phyloP scores from a whole-genome alignment of 2,888 invertebrate genomes.

The Saturnia pavonia region DNA sequence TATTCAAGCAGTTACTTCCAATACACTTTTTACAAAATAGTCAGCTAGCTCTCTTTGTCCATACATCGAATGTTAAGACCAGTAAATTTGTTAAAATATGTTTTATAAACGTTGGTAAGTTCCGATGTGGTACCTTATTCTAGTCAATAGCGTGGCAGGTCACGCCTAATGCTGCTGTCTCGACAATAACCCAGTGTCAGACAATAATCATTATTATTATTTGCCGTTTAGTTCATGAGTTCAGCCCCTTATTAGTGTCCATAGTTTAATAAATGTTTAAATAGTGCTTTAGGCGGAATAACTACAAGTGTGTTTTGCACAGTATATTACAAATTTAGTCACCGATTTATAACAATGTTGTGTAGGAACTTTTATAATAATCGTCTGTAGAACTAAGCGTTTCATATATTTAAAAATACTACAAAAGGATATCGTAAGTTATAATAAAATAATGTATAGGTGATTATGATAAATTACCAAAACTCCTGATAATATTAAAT shows the following conservation, averaged over 20 bases:
- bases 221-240: slow-evolving; percentile 64
- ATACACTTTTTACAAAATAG: no score
- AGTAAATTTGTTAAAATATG: neutral
- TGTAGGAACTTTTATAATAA: slow-evolving; percentile 1
- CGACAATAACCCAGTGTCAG: slow-evolving; percentile 82
- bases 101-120: slow-evolving; percentile 4
- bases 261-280: slow-evolving; percentile 26
- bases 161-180: slow-evolving; percentile 76
- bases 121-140: slow-evolving; percentile 32
- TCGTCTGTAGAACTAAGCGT: neutral
- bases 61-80: neutral
- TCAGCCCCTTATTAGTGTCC: slow-evolving; percentile 44
- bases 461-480: slow-evolving; percentile 1
- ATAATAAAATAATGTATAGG: slow-evolving; percentile 3
- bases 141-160: slow-evolving; percentile 68
- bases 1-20: no score
- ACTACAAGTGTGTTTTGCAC: slow-evolving; percentile 26
- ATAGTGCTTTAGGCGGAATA: slow-evolving; percentile 33
- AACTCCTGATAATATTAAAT: slow-evolving; percentile 10
- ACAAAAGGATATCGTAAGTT: neutral
- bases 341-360: neutral
- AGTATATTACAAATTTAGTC: neutral
- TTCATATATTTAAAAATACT: slow-evolving; percentile 3
- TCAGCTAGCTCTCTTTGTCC: no score
- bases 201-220: slow-evolving; percentile 78